Percentiles rank a stretch among this genome's conserved stretches.
These are phyloP conservation scores for Leptinotarsa rubiginosa DNA, from an alignment of 2,888 invertebrate species.

Conservation along the genomic window DNA sequence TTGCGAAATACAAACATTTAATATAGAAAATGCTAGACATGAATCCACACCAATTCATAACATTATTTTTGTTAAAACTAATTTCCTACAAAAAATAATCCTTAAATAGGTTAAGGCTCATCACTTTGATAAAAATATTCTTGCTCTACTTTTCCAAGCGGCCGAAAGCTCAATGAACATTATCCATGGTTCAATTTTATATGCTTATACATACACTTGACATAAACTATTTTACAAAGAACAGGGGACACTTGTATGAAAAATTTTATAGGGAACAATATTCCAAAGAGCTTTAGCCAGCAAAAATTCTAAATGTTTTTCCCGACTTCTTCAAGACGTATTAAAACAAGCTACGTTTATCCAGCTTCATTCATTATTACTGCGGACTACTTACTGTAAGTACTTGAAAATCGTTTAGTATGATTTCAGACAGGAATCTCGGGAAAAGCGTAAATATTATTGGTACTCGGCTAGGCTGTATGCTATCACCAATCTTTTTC, in stretches of 20 bases:
- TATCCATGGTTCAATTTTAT: too few species aligned
- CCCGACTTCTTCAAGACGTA: too few species aligned
- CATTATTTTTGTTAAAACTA: not conserved
- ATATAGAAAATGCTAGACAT: not conserved
- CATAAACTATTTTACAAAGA: too few species aligned
- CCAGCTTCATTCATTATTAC: not conserved
- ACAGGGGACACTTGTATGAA: too few species aligned
- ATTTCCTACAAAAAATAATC: not conserved
- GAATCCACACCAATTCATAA: not conserved
- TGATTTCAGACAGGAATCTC: not conserved
- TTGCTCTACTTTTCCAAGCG: not conserved
- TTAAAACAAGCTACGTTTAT: not conserved
- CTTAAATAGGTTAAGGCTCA: not conserved
- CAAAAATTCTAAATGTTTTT: not conserved
- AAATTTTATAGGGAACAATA: not conserved
- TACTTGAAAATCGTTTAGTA: slow-evolving; percentile 17
- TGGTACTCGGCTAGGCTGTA: not conserved
- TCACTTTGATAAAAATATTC: not conserved
- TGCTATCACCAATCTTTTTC: not conserved
- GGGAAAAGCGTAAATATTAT: not conserved
- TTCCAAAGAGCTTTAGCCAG: not conserved
- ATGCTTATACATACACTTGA: too few species aligned
- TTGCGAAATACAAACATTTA: too few species aligned
- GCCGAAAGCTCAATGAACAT: too few species aligned
- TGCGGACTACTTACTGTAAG: slow-evolving; percentile 22